Conservation (phyloP, 2,888 invertebrate species). For the Trachelus stipa region DNA sequence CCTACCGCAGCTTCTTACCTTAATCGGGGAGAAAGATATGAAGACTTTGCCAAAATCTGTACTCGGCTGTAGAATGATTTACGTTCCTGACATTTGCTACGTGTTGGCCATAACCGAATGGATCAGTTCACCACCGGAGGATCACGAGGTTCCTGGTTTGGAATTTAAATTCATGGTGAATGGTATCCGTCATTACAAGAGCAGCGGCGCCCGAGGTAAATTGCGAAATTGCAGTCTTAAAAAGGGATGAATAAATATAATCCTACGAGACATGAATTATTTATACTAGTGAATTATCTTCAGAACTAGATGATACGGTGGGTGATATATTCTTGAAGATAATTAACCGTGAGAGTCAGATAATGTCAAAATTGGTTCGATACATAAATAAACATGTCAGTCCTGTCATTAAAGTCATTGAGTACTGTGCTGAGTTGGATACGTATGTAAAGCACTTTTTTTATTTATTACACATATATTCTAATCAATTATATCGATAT, state of each 20-base stretch:
- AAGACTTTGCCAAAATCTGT: slow-evolving; percentile 75
- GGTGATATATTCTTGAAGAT: slow-evolving; percentile 86
- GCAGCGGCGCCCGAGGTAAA: slow-evolving; percentile 73
- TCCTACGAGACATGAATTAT: neutral
- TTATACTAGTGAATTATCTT: neutral
- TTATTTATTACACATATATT: neutral
- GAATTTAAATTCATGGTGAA: slow-evolving; percentile 80
- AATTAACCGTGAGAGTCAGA: slow-evolving; percentile 81
- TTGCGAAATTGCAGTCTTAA: slow-evolving; percentile 14
- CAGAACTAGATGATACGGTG: slow-evolving; percentile 80
- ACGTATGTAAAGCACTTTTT: slow-evolving; percentile 68
- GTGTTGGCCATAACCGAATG: slow-evolving; percentile 80
- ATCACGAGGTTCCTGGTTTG: slow-evolving; percentile 74
- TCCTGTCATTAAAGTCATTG: slow-evolving; percentile 71
- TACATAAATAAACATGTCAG: slow-evolving; percentile 73
- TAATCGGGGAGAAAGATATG: slow-evolving; percentile 78
- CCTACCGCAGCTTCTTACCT: slow-evolving; percentile 79
- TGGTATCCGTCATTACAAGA: slow-evolving; percentile 79
- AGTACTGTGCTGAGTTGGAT: slow-evolving; percentile 76
- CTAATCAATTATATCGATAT: neutral
- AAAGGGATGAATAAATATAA: neutral
- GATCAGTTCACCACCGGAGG: slow-evolving; percentile 65
- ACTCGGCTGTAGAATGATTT: slow-evolving; percentile 75
- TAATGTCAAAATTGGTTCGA: slow-evolving; percentile 77
- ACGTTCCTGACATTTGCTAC: slow-evolving; percentile 83